Base-by-base conservation (phyloP, 2,797 vertebrate genomes). In the Chaetophractus vellerosus region DNA sequence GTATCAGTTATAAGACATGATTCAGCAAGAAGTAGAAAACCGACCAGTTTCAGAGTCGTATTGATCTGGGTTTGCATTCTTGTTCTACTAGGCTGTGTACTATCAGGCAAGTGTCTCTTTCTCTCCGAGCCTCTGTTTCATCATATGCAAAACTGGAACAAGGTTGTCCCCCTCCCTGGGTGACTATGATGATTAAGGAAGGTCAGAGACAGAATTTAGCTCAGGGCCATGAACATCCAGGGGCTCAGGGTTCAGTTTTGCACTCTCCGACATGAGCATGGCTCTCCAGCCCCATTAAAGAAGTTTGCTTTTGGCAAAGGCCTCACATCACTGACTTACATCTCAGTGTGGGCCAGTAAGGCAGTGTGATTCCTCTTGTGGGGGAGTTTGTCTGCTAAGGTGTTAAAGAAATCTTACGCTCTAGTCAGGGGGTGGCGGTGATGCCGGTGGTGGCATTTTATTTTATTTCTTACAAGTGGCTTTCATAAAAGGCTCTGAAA, bases 381-480 rank as follows among this genome's bases (percentile, higher is more conserved):
- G 78, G 59, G 85, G 45, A 57, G 90, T 33, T 12, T 5, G 45
- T 80, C 76, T 90, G 71, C 81, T 50, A 80, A 92, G 80, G 76
- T 90, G 88, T 88, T 84, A 92, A 90, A 91, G 75, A 87, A 75
- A 87, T 92, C 88, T 89, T 84, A 63, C 1, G 1, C 63, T 91
- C 64, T 21, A 80, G 88, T 45, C 71, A 80, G 90, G 85, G 86
- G 71, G 61, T 33, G 59, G 84, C 75, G 15, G 24, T 12, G 66
- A 78, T 61, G 48, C 74, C 50, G 52, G 31, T 16, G 26, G 50
- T 87, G 59, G 50, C 88, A 59, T 80, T 89, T 95, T 82, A 55
- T 36, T 84, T 92, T 69, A 61, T 78, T 72, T 93, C 75, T 92
- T 84, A 84, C 82, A 81, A 90, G 74, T 52, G 66, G 88, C 71